phyloP scores from a whole-genome alignment of 2,888 invertebrate species.

The Lepetodrilus schrolli region DNA sequence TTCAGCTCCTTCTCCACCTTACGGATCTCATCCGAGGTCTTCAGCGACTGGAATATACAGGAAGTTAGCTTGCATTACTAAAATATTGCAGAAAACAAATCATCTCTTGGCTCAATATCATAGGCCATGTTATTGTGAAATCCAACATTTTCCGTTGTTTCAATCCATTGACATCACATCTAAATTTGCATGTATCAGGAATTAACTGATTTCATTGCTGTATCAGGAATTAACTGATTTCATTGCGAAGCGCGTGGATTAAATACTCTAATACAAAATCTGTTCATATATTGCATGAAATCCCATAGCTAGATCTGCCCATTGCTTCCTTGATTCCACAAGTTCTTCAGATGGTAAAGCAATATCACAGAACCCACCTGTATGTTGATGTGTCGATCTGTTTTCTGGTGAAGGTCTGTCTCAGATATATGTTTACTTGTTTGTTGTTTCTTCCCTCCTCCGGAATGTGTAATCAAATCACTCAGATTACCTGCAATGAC shows the following conservation, averaged over 20 bases:
- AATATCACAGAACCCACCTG: conserved; percentile 44
- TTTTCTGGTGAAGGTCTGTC: conserved; percentile 49
- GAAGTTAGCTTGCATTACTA: too few species aligned
- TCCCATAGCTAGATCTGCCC: not conserved
- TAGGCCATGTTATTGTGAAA: not conserved
- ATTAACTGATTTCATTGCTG: too few species aligned
- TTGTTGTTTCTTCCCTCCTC: conserved; percentile 28
- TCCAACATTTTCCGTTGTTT: too few species aligned
- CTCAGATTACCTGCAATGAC: conserved; percentile 52
- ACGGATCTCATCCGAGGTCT: conserved; percentile 68
- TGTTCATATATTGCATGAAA: not conserved
- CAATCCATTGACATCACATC: too few species aligned
- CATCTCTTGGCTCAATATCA: not conserved
- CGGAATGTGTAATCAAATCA: conserved; percentile 47
- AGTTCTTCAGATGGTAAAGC: not conserved
- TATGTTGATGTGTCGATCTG: conserved; percentile 53
- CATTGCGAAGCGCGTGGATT: too few species aligned
- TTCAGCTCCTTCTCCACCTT: conserved; percentile 63
- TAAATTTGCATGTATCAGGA: too few species aligned
- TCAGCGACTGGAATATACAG: conserved; percentile 59
- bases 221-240: too few species aligned
- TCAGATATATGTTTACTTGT: conserved; percentile 47
- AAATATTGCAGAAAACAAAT: too few species aligned
- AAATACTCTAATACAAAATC: too few species aligned
- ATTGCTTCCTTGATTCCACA: not conserved